These are phyloP conservation scores for Melanotaenia maccullochi DNA, from an alignment of 2,797 vertebrate genomes.

Conservation along the genomic window DNA sequence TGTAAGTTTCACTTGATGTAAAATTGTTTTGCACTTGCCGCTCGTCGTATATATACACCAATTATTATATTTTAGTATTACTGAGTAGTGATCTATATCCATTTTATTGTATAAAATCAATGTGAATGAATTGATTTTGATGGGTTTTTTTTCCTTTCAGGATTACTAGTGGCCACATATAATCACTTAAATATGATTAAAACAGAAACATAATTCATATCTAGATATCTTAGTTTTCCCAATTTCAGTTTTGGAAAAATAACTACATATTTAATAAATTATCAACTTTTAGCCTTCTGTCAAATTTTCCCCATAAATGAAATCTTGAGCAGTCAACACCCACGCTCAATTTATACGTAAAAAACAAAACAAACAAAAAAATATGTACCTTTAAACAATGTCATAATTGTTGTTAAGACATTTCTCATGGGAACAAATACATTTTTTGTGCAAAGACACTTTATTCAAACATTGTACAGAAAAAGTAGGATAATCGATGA, in stretches of 20 bases:
- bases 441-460: slow-evolving; percentile 21
- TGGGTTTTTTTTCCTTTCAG: too few relatives aligned
- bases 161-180: too few relatives aligned
- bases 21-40: too few relatives aligned
- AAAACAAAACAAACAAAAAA: too few relatives aligned
- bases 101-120: too few relatives aligned
- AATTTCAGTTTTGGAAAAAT: not conserved
- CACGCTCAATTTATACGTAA: not conserved
- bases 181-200: not conserved
- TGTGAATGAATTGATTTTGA: too few relatives aligned
- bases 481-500: slow-evolving; percentile 2
- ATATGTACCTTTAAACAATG: not conserved
- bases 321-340: not conserved
- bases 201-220: not conserved
- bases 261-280: not conserved
- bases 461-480: slow-evolving; percentile 37
- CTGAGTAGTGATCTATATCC: too few relatives aligned
- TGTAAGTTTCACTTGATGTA: too few relatives aligned
- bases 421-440: not conserved
- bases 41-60: too few relatives aligned
- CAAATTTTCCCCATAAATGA: not conserved
- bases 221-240: not conserved
- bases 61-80: not conserved
- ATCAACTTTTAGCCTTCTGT: not conserved
- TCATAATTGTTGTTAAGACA: not conserved